Evolutionary conservation across 2,888 invertebrate species (phyloP).

Genomic region (Quadriops clusia): DNA sequence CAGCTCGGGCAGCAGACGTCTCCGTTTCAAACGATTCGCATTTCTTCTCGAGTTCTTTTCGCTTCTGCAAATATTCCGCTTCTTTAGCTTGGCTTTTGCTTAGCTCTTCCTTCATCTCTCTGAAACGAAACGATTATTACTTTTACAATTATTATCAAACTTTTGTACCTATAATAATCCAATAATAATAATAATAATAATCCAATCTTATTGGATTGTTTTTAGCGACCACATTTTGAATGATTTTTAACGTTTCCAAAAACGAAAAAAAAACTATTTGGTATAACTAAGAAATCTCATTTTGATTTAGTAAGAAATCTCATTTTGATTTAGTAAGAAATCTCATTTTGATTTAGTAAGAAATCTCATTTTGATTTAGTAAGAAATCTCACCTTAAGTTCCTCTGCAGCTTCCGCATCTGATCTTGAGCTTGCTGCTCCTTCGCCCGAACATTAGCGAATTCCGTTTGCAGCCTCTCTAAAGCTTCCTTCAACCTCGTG

Average conservation of each 20-base stretch:
- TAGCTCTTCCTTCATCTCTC: slow-evolving; percentile 71
- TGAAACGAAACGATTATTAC: too few species aligned
- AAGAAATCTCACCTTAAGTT: slow-evolving; percentile 41
- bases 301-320: background rate
- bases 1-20: slow-evolving; percentile 58
- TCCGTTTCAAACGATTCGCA: slow-evolving; percentile 60
- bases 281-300: background rate
- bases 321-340: background rate
- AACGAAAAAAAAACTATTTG: background rate
- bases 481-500: slow-evolving; percentile 55
- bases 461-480: slow-evolving; percentile 63
- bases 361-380: background rate
- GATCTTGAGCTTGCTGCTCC: slow-evolving; percentile 69
- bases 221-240: too few species aligned
- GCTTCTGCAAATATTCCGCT: slow-evolving; percentile 59
- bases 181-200: too few species aligned
- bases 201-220: too few species aligned
- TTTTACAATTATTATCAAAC: slow-evolving; percentile 3
- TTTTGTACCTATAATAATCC: background rate
- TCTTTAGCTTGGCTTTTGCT: slow-evolving; percentile 58
- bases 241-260: too few species aligned
- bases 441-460: slow-evolving; percentile 54
- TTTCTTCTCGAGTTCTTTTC: slow-evolving; percentile 64
- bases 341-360: background rate
- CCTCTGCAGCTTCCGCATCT: slow-evolving; percentile 60